Evolutionary conservation across 2,797 vertebrate genomes (phyloP).

Genomic region (Sebastes cheni): DNA sequence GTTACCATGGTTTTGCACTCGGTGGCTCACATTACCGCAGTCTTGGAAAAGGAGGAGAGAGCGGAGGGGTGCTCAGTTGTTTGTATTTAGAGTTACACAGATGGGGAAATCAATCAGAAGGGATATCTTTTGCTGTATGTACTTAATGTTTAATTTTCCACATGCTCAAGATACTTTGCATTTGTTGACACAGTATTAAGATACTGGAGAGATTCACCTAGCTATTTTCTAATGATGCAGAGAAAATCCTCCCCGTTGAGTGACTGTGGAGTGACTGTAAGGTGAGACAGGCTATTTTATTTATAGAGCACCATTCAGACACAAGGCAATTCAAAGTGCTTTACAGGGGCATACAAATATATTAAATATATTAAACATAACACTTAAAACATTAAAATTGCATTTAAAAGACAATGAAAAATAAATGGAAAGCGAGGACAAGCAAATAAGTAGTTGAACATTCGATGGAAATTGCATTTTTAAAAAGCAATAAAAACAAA

Average conservation of each 20-base stretch:
- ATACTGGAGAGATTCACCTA: neutral
- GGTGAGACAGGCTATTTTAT: neutral
- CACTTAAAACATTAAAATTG: neutral
- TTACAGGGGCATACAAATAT: neutral
- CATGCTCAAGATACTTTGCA: neutral
- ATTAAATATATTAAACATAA: neutral
- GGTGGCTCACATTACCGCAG: too few species aligned
- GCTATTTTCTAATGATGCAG: neutral
- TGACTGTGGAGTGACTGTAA: neutral
- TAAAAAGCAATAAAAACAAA: neutral
- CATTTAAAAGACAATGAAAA: neutral
- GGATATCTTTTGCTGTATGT: neutral
- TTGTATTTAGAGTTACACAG: too few species aligned
- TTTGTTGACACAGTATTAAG: neutral
- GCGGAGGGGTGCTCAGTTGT: too few species aligned
- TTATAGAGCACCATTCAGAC: neutral
- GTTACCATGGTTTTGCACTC: too few species aligned
- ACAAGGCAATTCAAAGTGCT: neutral
- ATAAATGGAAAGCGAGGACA: too few species aligned
- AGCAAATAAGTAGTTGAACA: too few species aligned
- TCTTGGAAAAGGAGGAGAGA: too few species aligned
- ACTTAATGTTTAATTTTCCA: neutral
- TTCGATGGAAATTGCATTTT: too few species aligned
- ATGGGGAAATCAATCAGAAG: neutral
- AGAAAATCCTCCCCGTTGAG: neutral